A percentile compares a stretch with the other conserved stretches of the same genome.
These are phyloP conservation scores for Desmodus rotundus DNA, from an alignment of 2,113 vertebrate species.

Conservation along the genomic window DNA sequence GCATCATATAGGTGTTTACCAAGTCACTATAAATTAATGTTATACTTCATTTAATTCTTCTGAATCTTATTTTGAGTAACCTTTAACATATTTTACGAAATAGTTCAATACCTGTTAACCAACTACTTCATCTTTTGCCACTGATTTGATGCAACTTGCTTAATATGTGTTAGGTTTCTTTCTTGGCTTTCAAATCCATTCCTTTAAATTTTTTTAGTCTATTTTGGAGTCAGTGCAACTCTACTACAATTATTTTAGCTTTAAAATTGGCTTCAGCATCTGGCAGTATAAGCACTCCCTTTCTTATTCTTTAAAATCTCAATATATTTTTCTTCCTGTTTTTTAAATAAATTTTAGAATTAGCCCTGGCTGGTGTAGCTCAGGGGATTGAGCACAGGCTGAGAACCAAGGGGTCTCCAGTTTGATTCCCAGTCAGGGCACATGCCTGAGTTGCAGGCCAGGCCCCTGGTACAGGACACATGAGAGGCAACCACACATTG, in stretches of 20 bases:
- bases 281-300: neutral
- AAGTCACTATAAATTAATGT: slow-evolving; percentile 36
- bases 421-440: no score
- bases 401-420: no score
- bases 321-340: neutral
- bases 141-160: neutral
- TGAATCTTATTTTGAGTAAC: slow-evolving; percentile 10
- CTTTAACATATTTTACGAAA: slow-evolving; percentile 22
- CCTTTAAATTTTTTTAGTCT: slow-evolving; percentile 39
- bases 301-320: slow-evolving; percentile 14
- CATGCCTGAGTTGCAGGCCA: no score
- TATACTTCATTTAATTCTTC: slow-evolving; percentile 9
- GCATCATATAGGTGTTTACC: neutral
- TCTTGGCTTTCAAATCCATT: slow-evolving; percentile 35
- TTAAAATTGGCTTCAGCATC: slow-evolving; percentile 33
- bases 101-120: neutral
- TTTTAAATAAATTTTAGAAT: slow-evolving; percentile 7
- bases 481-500: no score
- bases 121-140: slow-evolving; percentile 4
- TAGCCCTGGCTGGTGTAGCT: no score
- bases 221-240: slow-evolving; percentile 11
- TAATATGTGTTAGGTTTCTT: neutral
- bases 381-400: no score
- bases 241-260: slow-evolving; percentile 38
- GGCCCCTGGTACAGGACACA: no score